Base-by-base conservation (phyloP, 2,113 vertebrate species). In the Aegotheles bennettii region DNA sequence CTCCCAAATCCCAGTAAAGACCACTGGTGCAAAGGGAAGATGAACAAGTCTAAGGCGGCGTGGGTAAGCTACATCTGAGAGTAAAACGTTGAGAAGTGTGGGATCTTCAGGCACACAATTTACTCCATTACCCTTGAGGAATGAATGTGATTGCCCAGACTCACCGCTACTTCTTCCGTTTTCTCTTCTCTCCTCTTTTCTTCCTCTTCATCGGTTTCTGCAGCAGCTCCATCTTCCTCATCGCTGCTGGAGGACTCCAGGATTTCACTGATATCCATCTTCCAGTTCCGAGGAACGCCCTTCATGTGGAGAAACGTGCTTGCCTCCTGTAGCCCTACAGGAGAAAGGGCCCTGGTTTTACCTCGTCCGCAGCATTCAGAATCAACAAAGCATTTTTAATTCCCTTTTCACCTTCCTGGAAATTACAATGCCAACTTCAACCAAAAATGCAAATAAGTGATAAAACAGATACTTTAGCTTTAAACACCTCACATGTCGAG, bases 231-330 rank as follows among this genome's bases (percentile, higher is more conserved):
- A 2, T 98, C 99, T 40, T 99, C 98, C 56, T 99, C 98, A 89
- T 99, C 99, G 38, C 99, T 99, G 94, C 99, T 99, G 48, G 99
- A 99, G 4, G 99, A 99, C 94, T 99, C 99, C 61, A 99, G 97
- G 89, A 99, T 99, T 96, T 99, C 99, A 96, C 98, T 99, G 96
- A 99, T 98, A 95, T 99, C 99, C 98, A 99, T 99, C 97, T 99
- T 99, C 99, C 99, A 99, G 71, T 96, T 97, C 25, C 98, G 98
- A 68, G 99, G 99, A 93, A 99, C 97, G 33, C 96, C 89, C 91
- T 91, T 97, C 67, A 91, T 97, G 96, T 93, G 97, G 63, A 99
- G 96, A 94, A 99, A 99, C 0, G 65, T 51, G 92, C 94, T 97
- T 40, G 99, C 99, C 84, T 98, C 98, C 78, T 98, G 98, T 9